phyloP scores from a whole-genome alignment of 2,113 vertebrate species.

The Azemiops feae region DNA sequence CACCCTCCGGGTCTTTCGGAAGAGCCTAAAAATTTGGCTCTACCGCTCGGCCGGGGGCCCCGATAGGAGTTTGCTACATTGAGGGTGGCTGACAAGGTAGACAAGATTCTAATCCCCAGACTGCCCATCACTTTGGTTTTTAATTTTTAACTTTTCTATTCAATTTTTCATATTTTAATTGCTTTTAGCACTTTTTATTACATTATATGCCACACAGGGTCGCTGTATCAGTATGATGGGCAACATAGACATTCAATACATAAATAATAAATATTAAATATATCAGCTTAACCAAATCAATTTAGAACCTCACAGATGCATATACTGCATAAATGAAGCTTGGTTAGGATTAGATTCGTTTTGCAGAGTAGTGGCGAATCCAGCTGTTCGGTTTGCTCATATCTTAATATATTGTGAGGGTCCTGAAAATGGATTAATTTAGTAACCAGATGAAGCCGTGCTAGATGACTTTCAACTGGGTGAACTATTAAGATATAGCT shows the following conservation, averaged over 20 bases:
- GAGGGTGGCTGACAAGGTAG: neutral
- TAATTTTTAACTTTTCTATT: neutral
- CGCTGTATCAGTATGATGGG: neutral
- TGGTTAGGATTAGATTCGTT: neutral
- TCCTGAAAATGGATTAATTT: neutral
- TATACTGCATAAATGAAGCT: neutral
- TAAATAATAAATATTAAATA: neutral
- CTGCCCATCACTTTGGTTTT: neutral
- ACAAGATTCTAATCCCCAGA: neutral
- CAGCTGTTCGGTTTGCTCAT: neutral
- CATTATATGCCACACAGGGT: neutral
- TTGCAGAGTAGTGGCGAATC: neutral
- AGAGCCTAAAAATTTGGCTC: neutral
- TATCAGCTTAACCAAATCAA: neutral
- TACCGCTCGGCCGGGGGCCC: neutral
- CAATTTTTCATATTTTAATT: neutral
- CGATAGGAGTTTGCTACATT: neutral
- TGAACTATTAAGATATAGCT: neutral
- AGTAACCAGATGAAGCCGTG: neutral
- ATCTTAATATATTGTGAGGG: neutral
- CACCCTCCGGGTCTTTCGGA: neutral
- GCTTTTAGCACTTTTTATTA: neutral
- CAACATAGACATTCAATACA: neutral
- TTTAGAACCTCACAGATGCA: neutral
- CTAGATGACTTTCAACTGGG: neutral